Evolutionary conservation across 2,797 vertebrate genomes (phyloP), one percentile per base, ranked within the genome.

Genomic region (Hirundo rustica): DNA sequence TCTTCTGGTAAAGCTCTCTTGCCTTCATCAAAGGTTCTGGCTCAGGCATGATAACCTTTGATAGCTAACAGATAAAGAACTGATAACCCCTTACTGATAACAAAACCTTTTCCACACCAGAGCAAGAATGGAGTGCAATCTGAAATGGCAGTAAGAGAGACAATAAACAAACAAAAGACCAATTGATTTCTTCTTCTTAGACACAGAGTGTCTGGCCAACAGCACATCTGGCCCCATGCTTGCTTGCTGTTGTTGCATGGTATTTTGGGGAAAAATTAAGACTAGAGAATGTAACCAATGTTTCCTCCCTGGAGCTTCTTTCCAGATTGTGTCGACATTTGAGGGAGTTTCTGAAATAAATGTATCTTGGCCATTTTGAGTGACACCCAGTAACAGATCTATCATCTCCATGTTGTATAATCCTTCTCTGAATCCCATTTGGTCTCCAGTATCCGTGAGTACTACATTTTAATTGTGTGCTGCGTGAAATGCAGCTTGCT

Each of bases 151-250:
- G 25, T 57, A 85, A 85, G 23, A 23, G 21, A 82, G 57, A 64
- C n/a, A 76, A 67, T 47, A 93, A 92, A 92, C 70, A 92, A 93
- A 80, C 72, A 80, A 74, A 82, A 82, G 45, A 34, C 60, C 86
- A 90, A 68, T 84, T 77, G 62, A 61, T 68, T 71, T 91, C n/a
- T 75, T 94, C 62, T 78, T 21, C 68, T 55, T 68, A 54, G 42
- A 32, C n/a, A 36, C 45, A 70, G 55, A 70, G 54, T 72, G 54
- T 83, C 55, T 86, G 47, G 68, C 29, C 76, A 65, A 23, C 20
- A 84, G n/a, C 16, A n/a, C 30, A 30, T 72, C 38, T 61, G 47
- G 42, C 25, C 45, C 26, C 6, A 6, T 9, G 22, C 75, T 8
- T 17, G 77, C 40, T 51, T 1, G 0, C 9, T 77, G 76, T 21